These are phyloP conservation scores for Nematolebias whitei DNA, from an alignment of 2,113 vertebrate genomes.

Conservation along the genomic window DNA sequence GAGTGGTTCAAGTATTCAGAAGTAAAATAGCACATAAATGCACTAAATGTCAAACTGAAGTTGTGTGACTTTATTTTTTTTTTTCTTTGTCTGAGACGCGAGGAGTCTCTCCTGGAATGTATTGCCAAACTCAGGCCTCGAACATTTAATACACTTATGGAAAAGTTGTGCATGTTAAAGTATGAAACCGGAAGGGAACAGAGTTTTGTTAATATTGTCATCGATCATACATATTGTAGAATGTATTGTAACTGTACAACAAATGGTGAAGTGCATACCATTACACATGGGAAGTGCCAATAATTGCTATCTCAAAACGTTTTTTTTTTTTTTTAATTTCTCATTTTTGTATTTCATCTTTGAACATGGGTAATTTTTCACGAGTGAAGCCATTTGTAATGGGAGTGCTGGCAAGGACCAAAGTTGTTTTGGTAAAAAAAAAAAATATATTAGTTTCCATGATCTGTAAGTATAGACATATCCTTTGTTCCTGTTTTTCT, in stretches of 20 bases:
- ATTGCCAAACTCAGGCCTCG: constrained; percentile 84
- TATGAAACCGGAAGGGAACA: constrained; percentile 78
- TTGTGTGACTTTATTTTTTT: constrained; percentile 70
- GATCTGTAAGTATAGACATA: constrained; percentile 81
- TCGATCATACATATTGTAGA: constrained; percentile 77
- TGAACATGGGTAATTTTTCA: constrained; percentile 76
- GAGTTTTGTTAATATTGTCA: constrained; percentile 67
- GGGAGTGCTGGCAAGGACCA: constrained; percentile 85
- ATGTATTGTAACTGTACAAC: constrained; percentile 81
- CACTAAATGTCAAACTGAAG: constrained; percentile 83
- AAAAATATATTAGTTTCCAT: constrained; percentile 75
- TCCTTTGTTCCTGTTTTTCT: constrained; percentile 69
- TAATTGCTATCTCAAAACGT: constrained; percentile 78
- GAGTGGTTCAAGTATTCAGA: constrained; percentile 69
- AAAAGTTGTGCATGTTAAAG: constrained; percentile 77
- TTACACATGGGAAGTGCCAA: constrained; percentile 83
- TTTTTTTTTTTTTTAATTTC: constrained; percentile 75
- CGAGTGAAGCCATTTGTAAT: constrained; percentile 81
- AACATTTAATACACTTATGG: constrained; percentile 75
- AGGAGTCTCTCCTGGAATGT: constrained; percentile 81
- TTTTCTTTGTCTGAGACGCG: constrained; percentile 60
- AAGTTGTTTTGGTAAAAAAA: constrained; percentile 78
- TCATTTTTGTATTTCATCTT: constrained; percentile 81
- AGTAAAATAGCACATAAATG: constrained; percentile 83
- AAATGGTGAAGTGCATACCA: constrained; percentile 77